phyloP scores from a whole-genome alignment of 2,888 invertebrate species.

The Dichetophora obliterata region DNA sequence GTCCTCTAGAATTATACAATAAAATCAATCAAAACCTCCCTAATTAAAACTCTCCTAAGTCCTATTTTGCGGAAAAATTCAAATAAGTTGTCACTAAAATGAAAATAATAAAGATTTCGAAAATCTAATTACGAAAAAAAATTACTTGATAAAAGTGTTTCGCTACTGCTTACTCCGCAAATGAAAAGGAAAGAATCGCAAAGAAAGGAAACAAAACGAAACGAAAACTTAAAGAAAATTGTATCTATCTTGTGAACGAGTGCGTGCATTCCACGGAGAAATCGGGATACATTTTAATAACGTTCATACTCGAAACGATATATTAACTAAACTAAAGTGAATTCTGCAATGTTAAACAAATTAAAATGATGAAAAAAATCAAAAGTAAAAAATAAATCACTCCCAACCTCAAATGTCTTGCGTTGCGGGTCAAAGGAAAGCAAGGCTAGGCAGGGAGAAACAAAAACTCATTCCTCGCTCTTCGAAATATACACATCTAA shows the following conservation, averaged over 20 bases:
- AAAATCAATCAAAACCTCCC: not conserved
- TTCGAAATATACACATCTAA: not conserved
- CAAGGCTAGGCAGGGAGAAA: not conserved
- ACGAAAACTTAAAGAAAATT: constrained; percentile 46
- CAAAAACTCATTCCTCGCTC: not conserved
- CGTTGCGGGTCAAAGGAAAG: not conserved
- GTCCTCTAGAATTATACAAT: constrained; percentile 41
- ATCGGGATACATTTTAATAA: not conserved
- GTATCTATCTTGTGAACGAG: constrained; percentile 52
- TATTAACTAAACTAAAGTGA: not conserved
- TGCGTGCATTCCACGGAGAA: constrained; percentile 44
- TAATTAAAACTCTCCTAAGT: not conserved
- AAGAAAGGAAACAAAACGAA: constrained; percentile 19
- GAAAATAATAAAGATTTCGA: constrained; percentile 9
- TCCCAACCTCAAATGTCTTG: not conserved
- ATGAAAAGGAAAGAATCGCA: not conserved
- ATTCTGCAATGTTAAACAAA: not conserved
- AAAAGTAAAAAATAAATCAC: not conserved
- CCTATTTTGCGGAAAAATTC: constrained; percentile 19
- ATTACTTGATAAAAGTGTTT: not conserved
- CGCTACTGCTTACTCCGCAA: constrained; percentile 11
- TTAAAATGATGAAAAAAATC: not conserved
- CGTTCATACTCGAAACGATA: not conserved
- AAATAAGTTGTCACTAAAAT: constrained; percentile 11
- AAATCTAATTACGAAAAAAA: not conserved